These are phyloP conservation scores for Odocoileus hemionus DNA, from an alignment of 2,113 vertebrate species.

Conservation along the genomic window DNA sequence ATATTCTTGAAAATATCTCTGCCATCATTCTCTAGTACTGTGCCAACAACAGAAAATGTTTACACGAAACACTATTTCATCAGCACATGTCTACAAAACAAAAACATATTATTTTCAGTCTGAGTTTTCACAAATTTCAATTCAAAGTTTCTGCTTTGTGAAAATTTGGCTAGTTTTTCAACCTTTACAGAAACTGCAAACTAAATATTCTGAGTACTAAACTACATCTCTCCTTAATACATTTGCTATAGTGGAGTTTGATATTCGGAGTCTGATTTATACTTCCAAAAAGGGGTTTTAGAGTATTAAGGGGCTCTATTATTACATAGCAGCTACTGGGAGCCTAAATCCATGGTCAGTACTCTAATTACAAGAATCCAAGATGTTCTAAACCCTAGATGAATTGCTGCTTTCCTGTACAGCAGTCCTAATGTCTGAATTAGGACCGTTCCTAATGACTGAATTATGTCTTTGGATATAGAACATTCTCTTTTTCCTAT, in stretches of 20 bases:
- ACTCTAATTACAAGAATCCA: not conserved
- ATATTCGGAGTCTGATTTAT: not conserved
- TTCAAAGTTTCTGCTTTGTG: constrained; percentile 36
- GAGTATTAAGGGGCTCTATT: not conserved
- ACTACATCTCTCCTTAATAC: constrained; percentile 7
- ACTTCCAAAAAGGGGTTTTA: not conserved
- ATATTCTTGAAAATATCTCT: constrained; percentile 29
- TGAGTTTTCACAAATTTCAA: constrained; percentile 27
- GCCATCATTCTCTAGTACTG: not conserved
- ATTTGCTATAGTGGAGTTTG: not conserved
- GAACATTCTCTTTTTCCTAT: not conserved
- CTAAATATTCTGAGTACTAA: constrained; percentile 15
- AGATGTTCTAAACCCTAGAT: not conserved
- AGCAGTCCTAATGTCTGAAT: not conserved
- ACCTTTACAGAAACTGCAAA: constrained; percentile 17
- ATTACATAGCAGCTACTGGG: not conserved
- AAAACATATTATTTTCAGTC: constrained; percentile 1
- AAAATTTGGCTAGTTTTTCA: constrained; percentile 22
- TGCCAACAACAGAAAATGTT: constrained; percentile 15
- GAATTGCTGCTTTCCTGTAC: constrained; percentile 14
- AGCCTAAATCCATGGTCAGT: not conserved
- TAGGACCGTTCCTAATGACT: constrained; percentile 7
- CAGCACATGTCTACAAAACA: constrained; percentile 17
- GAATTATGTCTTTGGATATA: constrained; percentile 15
- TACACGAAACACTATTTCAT: constrained; percentile 30